These are phyloP conservation scores for Asarcornis scutulata DNA, from an alignment of 2,113 vertebrate genomes.

Conservation along the genomic window DNA sequence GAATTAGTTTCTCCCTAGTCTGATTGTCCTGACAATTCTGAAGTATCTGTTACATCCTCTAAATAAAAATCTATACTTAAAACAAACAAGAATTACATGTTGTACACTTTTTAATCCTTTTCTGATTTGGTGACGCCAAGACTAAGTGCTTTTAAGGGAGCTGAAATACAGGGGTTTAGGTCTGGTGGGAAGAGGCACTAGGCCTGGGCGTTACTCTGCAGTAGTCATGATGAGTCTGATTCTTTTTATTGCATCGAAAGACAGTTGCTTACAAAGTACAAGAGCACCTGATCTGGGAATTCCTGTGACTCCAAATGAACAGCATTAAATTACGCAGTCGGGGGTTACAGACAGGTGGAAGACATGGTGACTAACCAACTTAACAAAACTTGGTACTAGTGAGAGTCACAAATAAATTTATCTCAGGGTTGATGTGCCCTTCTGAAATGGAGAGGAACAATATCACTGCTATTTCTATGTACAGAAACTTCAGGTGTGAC, in stretches of 20 bases:
- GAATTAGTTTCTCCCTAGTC: conserved; percentile 65
- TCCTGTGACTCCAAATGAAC: not conserved
- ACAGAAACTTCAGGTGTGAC: not conserved
- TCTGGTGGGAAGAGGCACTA: not conserved
- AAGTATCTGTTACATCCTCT: conserved; percentile 43
- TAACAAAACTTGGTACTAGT: not conserved
- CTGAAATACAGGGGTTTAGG: not conserved
- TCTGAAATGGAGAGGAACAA: not conserved
- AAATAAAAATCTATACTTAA: conserved; percentile 9
- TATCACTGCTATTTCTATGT: not conserved
- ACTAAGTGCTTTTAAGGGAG: conserved; percentile 29
- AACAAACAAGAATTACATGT: conserved; percentile 5
- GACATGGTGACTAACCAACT: not conserved
- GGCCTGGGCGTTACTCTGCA: not conserved
- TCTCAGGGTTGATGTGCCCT: not conserved
- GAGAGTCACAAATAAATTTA: not conserved
- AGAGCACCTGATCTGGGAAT: not conserved
- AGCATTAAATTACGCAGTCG: not conserved
- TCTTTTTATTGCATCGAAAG: not conserved
- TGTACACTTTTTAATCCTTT: not conserved
- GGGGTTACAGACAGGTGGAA: not conserved
- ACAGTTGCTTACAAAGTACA: not conserved
- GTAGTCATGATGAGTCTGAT: not conserved
- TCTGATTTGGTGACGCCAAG: not conserved
- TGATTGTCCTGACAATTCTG: conserved; percentile 66